Base-by-base conservation (phyloP, 2,113 vertebrate genomes). In the Athene cunicularia region DNA sequence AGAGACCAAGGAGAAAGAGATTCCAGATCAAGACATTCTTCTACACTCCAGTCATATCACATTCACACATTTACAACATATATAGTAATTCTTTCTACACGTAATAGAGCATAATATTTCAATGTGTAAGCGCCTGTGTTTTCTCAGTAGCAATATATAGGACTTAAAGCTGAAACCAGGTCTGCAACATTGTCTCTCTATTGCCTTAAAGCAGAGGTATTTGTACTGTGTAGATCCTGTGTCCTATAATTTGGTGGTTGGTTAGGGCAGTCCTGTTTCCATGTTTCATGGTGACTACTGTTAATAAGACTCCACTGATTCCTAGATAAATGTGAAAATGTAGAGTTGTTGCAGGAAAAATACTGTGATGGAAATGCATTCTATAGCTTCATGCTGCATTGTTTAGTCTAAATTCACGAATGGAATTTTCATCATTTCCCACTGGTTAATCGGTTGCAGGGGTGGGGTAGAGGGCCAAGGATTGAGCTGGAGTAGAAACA, bases 121-220 rank as follows among this genome's bases (percentile, higher is more conserved):
- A 5, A 8, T 3, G 21, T 21, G 3, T n/a, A 47, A 87, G 10
- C 56, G 67, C 23, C 7, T 0, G 0, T 20, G 19, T 41, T 41
- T 94, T 73, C 72, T 63, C 32, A 33, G 60, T 12, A 47, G 11
- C 49, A 56, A 45, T 85, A 56, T 13, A 26, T 33, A 75, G 62
- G 74, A 47, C 18, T 75, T 7, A 30, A 56, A 76, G 33, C 30
- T 70, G 58, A 83, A 93, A 83, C 58, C 35, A n/a, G 3, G 17
- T 28, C 58, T 92, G 85, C 33, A 76, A 5, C 8, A 1, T 16
- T 49, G 10, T 41, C 33, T 73, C 33, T 64, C 11, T 62, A 0
- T 59, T 79, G 62, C 39, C 6, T 58, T 71, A 21, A 49, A 73
- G 62, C 41, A 35, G 53, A 52, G 53, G 4, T 23, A 41, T 27